phyloP scores from a whole-genome alignment of 2,113 vertebrate species.

The Dicrurus megarhynchus region DNA sequence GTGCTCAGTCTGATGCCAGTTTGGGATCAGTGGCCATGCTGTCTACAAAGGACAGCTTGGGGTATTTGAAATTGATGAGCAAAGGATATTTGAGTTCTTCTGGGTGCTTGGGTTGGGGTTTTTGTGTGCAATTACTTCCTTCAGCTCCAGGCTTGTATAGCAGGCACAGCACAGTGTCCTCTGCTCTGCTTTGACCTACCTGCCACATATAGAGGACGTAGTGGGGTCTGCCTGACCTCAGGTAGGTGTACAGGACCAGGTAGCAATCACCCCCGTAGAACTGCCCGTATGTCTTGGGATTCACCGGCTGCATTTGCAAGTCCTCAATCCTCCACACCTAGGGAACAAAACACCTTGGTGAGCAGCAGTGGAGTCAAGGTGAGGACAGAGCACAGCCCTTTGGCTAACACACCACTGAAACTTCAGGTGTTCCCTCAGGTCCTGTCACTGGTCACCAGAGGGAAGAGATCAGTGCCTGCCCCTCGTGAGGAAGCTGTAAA shows the following conservation, averaged over 20 bases:
- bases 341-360: neutral
- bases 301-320: conserved; percentile 79
- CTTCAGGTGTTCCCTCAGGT: neutral
- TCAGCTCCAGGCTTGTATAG: neutral
- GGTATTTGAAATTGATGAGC: neutral
- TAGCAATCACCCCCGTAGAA: conserved; percentile 93
- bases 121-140: neutral
- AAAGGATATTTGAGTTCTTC: neutral
- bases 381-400: neutral
- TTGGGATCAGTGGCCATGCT: neutral
- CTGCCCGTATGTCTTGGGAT: conserved; percentile 79
- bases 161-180: neutral
- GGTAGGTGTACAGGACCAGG: conserved; percentile 86
- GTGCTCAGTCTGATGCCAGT: neutral
- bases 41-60: neutral
- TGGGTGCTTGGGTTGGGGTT: neutral
- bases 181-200: conserved; percentile 64
- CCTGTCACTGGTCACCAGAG: neutral
- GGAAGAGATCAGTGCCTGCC: neutral
- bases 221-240: conserved; percentile 71
- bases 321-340: conserved; percentile 90
- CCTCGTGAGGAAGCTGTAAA: neutral
- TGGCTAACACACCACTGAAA: neutral
- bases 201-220: conserved; percentile 92
- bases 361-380: neutral